These are phyloP conservation scores for Euleptes europaea DNA, from an alignment of 2,113 vertebrate genomes.

Conservation along the genomic window DNA sequence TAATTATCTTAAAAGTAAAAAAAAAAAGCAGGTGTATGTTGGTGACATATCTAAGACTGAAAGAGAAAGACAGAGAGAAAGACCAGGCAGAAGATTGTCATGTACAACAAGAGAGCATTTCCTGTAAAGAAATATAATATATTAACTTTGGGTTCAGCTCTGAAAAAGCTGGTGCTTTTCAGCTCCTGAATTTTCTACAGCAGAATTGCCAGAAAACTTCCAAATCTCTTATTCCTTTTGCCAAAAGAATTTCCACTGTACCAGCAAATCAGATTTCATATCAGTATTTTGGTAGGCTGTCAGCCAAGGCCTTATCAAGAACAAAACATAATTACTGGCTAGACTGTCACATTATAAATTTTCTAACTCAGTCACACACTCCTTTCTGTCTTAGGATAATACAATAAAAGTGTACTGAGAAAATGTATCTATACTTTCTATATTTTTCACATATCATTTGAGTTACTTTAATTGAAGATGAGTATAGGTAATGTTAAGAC, in stretches of 20 bases:
- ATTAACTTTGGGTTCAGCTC: constrained; percentile 59
- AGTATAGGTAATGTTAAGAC: constrained; percentile 31
- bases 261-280: constrained; percentile 69
- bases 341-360: constrained; percentile 70
- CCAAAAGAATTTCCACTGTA: constrained; percentile 69
- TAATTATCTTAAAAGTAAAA: neutral
- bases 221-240: constrained; percentile 60
- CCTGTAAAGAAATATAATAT: constrained; percentile 54
- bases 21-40: neutral
- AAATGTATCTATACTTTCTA: constrained; percentile 57
- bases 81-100: neutral
- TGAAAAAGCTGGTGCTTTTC: constrained; percentile 63
- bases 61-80: neutral
- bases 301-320: constrained; percentile 74
- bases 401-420: constrained; percentile 67
- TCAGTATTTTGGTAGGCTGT: constrained; percentile 74
- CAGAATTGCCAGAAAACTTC: constrained; percentile 72
- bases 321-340: constrained; percentile 72
- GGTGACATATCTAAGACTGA: neutral
- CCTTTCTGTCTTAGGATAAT: constrained; percentile 66
- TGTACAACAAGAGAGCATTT: constrained; percentile 20
- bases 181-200: constrained; percentile 75
- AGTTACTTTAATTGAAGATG: constrained; percentile 43
- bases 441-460: constrained; percentile 62
- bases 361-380: constrained; percentile 51